phyloP scores from a whole-genome alignment of 2,113 vertebrate species.

The Dipodomys spectabilis region DNA sequence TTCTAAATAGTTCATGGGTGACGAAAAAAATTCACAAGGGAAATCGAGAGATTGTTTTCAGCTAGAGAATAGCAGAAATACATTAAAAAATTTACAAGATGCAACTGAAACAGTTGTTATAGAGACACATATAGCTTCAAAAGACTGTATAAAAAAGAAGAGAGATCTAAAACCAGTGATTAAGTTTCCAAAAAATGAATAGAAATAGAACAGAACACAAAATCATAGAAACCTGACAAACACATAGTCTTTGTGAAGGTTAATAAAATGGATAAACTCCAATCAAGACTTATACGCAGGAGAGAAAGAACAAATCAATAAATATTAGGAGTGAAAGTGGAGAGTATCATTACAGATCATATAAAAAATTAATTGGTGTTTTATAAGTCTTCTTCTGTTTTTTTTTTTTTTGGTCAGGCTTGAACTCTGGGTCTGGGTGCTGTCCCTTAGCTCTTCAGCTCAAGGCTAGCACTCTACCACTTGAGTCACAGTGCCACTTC shows the following conservation, averaged over 20 bases:
- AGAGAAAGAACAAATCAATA: too few species aligned
- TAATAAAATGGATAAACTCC: background rate
- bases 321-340: too few species aligned
- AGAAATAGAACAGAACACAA: background rate
- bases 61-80: background rate
- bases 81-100: background rate
- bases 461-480: too few species aligned
- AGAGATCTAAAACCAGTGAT: background rate
- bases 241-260: background rate
- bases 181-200: background rate
- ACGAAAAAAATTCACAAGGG: background rate
- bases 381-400: too few species aligned
- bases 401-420: too few species aligned
- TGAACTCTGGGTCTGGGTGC: too few species aligned
- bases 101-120: background rate
- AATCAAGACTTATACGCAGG: background rate
- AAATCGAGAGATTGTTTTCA: background rate
- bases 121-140: background rate
- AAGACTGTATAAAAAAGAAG: background rate
- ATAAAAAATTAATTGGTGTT: background rate
- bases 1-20: background rate
- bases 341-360: too few species aligned
- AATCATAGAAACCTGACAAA: background rate
- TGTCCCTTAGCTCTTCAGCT: too few species aligned
- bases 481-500: too few species aligned